Conservation (phyloP, 2,888 invertebrate genomes). For the Biston betularia region DNA sequence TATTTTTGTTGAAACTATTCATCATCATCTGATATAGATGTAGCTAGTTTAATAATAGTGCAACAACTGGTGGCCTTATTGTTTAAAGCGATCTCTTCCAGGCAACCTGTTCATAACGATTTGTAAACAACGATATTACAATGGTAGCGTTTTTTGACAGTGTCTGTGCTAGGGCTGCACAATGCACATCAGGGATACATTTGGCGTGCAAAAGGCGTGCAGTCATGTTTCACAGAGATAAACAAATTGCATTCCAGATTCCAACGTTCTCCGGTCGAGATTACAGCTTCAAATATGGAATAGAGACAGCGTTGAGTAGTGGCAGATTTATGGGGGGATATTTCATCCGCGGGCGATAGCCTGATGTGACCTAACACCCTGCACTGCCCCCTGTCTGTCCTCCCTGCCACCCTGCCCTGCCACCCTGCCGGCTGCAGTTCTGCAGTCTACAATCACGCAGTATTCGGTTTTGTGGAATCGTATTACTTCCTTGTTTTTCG, state of each 20-base stretch:
- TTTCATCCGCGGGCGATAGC: constrained; percentile 69
- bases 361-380: constrained; percentile 51
- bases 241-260: constrained; percentile 16
- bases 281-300: constrained; percentile 9
- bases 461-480: background rate
- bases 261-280: constrained; percentile 5
- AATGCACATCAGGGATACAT: background rate
- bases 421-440: background rate
- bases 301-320: constrained; percentile 34
- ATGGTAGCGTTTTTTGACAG: too few relatives aligned
- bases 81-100: too few relatives aligned
- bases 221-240: background rate
- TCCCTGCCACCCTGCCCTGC: constrained; percentile 5
- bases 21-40: too few relatives aligned
- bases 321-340: constrained; percentile 77
- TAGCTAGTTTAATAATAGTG: too few relatives aligned
- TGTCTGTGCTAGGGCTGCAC: background rate
- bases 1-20: too few relatives aligned
- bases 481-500: background rate
- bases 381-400: constrained; percentile 3
- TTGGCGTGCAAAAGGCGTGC: background rate
- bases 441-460: background rate
- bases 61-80: too few relatives aligned
- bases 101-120: too few relatives aligned
- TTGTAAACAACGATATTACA: too few relatives aligned